These are phyloP conservation scores for Eumerus sabulonum DNA, from an alignment of 2,888 invertebrate genomes.

Conservation along the genomic window DNA sequence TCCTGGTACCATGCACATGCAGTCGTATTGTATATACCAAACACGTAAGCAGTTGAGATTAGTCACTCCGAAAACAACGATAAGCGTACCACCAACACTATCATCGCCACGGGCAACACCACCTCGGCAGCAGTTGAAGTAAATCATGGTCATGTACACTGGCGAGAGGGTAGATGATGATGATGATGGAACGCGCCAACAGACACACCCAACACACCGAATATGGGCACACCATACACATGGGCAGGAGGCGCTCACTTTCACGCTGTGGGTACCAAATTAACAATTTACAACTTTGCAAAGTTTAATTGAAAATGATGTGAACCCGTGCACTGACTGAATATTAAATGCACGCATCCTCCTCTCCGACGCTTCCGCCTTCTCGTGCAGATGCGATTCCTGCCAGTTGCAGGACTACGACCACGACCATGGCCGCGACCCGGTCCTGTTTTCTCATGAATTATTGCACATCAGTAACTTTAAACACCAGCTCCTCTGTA, in stretches of 20 bases:
- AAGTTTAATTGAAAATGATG: constrained; percentile 67
- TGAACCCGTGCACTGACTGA: constrained; percentile 46
- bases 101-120: background rate
- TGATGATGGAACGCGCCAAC: background rate
- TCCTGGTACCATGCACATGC: no score
- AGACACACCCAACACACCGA: constrained; percentile 1
- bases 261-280: constrained; percentile 48
- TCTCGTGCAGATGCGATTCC: constrained; percentile 2
- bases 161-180: background rate
- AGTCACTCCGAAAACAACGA: background rate
- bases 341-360: constrained; percentile 53
- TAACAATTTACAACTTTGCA: constrained; percentile 60
- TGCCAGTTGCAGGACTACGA: constrained; percentile 2
- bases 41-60: constrained; percentile 11
- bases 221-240: no score
- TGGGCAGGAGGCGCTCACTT: constrained; percentile 28
- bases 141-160: constrained; percentile 28
- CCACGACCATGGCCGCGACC: background rate
- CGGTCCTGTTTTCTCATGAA: constrained; percentile 24
- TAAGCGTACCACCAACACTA: background rate
- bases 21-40: background rate
- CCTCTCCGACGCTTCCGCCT: constrained; percentile 2
- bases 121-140: background rate
- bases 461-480: constrained; percentile 40
- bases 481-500: constrained; percentile 9